Evolutionary conservation across 1,140 invertebrate genomes (phyloP).

Genomic region (Aphelenchoides fujianensis): DNA sequence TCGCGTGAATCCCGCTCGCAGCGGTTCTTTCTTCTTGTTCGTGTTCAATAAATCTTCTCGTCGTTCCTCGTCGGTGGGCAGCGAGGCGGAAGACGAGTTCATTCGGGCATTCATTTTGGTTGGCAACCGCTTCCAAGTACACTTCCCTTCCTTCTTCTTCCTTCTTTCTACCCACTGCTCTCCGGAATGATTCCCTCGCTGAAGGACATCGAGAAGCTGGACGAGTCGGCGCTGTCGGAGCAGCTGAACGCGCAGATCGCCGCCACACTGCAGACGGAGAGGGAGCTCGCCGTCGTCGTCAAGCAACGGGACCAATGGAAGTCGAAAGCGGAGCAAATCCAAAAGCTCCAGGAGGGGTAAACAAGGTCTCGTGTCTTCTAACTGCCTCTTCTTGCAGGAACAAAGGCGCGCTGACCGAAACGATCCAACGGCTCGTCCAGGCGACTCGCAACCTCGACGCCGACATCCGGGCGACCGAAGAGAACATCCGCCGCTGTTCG

Average conservation of each 20-base stretch:
- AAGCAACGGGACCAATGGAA: conserved; percentile 7
- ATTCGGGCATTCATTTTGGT: no score
- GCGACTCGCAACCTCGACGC: neutral
- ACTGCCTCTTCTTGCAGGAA: neutral
- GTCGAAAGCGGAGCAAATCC: conserved; percentile 6
- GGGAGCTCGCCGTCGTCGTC: neutral
- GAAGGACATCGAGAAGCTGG: neutral
- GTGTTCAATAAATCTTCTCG: no score
- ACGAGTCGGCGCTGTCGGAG: conserved; percentile 6
- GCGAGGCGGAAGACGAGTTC: no score
- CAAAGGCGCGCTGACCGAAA: conserved; percentile 1
- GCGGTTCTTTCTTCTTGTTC: no score
- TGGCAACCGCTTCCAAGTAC: no score
- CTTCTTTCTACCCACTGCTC: no score
- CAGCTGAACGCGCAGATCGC: neutral
- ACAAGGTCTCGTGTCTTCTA: neutral
- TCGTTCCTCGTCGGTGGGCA: no score
- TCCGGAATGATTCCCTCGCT: neutral
- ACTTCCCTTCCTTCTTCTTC: no score
- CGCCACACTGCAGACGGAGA: conserved; percentile 5
- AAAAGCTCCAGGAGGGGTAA: conserved; percentile 5
- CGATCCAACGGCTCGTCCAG: neutral
- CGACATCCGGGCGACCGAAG: neutral
- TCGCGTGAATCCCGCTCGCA: no score
- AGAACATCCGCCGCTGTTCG: neutral